Base-by-base conservation (phyloP, 2,888 invertebrate species). In the Nephrocerus scutellatus region DNA sequence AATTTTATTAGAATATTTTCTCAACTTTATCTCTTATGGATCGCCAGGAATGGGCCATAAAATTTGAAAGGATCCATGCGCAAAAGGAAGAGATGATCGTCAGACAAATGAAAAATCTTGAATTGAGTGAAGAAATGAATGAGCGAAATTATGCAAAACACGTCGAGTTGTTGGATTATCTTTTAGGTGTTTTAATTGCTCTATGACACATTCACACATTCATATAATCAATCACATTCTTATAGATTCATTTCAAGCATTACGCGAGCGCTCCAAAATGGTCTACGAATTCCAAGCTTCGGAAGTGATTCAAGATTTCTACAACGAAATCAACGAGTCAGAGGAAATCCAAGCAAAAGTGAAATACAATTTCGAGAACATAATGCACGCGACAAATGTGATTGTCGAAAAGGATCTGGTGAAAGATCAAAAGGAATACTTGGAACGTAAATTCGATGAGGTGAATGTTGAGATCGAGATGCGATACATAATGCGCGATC, bases 41-140 rank as follows among this genome's bases (percentile, higher is more conserved):
- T 37, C n/a, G n/a, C 14, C n/a, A 54, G 52, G 43, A 37, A 6
- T 62, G 62, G 59, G 53, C 53, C 2, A 39, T 48, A 2, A 49
- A 52, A 9, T 30, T 54, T 0, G 45, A 53, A 6, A 37, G 45
- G 1, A 39, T 52, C 4, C 33, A 66, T 0, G 41, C 52, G 6
- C 46, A 47, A 15, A 68, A 65, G 39, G 57, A 65, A 32, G 53
- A 54, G 36, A 58, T 53, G 35, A 50, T 68, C 4, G 21, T 49
- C 3, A 44, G 44, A 32, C 40, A 63, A 4, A 6, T 63, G 6
- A 48, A 53, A 1, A 60, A 57, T 6, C 51, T 66, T 25, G 43
- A 44, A 2, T 48, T 52, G 33, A 61, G 59, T 0, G 49, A 60
- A 15, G 58, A 63, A 29, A 53, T 57, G 44, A 57, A 62, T 21